These are phyloP conservation scores for Dinocampus coccinellae DNA, from an alignment of 2,888 invertebrate genomes.

Conservation along the genomic window DNA sequence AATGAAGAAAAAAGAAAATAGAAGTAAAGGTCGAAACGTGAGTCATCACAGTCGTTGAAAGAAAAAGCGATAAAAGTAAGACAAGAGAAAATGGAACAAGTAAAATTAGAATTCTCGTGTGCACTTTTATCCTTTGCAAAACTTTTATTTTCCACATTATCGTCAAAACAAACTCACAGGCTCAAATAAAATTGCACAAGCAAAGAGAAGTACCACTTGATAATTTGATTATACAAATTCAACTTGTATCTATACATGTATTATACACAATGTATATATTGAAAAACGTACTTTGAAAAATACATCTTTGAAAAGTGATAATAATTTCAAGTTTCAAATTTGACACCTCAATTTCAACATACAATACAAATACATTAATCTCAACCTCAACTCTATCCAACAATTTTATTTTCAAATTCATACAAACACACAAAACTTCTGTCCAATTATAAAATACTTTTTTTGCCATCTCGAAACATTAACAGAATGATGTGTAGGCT, in stretches of 20 bases:
- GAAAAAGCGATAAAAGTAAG: not conserved
- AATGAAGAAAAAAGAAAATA: too few species aligned
- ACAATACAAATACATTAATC: not conserved
- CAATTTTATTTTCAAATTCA: constrained; percentile 18
- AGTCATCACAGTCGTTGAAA: constrained; percentile 1
- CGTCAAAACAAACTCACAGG: constrained; percentile 11
- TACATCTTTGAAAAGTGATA: not conserved
- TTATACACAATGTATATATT: too few species aligned
- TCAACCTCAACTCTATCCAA: constrained; percentile 2
- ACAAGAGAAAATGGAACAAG: not conserved
- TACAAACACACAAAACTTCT: not conserved
- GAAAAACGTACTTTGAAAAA: not conserved
- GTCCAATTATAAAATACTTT: not conserved
- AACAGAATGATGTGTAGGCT: not conserved
- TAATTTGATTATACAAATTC: constrained; percentile 56
- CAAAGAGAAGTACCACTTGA: constrained; percentile 3
- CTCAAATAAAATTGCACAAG: constrained; percentile 4
- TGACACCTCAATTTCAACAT: not conserved
- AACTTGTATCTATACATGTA: constrained; percentile 39
- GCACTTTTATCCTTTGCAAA: constrained; percentile 9
- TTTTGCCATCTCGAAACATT: not conserved
- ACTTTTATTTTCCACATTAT: constrained; percentile 18
- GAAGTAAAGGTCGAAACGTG: constrained; percentile 9
- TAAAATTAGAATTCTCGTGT: constrained; percentile 24
- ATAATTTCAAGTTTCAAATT: constrained; percentile 10